Conservation (phyloP, 53 echinoderm and acorn worm species). For the Holothuria leucospilota region DNA sequence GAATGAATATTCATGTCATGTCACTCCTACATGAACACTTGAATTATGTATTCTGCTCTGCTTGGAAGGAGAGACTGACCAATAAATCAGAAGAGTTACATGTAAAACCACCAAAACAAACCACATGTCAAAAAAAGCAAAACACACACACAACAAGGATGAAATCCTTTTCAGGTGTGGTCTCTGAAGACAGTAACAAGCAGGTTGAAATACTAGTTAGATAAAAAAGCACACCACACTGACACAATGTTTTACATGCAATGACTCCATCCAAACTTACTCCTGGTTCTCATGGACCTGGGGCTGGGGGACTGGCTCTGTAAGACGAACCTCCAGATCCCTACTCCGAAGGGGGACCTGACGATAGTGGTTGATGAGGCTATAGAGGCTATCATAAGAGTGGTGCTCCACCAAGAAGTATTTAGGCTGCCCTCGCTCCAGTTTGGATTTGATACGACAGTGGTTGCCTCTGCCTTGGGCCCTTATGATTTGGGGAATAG, state of each 20-base stretch:
- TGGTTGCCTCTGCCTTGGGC: slow-evolving; percentile 92
- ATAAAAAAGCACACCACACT: no score
- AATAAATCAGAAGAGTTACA: no score
- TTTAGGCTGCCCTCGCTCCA: slow-evolving; percentile 95
- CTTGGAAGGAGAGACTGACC: no score
- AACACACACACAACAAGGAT: no score
- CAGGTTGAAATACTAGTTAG: no score
- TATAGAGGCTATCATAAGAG: slow-evolving; percentile 96
- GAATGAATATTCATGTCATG: no score
- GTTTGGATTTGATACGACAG: slow-evolving; percentile 98
- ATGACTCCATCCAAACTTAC: slow-evolving; percentile 75
- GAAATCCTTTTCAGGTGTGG: no score
- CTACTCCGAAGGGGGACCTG: slow-evolving; percentile 86
- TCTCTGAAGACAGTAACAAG: no score
- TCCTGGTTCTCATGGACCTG: slow-evolving; percentile 97
- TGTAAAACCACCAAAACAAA: no score
- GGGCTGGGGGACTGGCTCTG: slow-evolving; percentile 97
- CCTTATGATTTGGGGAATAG: slow-evolving; percentile 60
- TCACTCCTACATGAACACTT: no score
- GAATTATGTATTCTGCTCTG: no score
- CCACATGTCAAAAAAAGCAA: no score
- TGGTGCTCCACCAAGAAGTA: slow-evolving; percentile 97
- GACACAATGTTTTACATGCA: background rate
- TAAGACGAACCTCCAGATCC: slow-evolving; percentile 84
- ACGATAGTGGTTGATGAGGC: slow-evolving; percentile 95